Evolutionary conservation across 2,888 invertebrate species (phyloP), one percentile per base, ranked within the genome.

Genomic region (Zhuqinia jingwanae): DNA sequence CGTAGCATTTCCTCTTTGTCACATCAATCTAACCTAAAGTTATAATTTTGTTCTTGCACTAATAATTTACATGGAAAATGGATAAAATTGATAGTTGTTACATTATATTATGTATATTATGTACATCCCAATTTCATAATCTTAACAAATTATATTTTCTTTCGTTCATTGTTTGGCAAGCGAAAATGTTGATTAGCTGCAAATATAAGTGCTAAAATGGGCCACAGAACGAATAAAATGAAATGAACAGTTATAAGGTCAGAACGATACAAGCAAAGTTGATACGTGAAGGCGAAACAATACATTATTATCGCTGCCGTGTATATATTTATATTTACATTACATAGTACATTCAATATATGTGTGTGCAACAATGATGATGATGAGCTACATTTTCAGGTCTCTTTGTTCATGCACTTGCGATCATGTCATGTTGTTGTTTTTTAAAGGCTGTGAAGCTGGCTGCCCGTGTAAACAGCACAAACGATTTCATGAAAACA

Each of bases 171-270:
- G 25, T 22, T 22, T 11, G 25, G 11, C 65, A 65, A 50, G 13
- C 2, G 50, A 15, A 27, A 73, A 36, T 0, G 20, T 17, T 60
- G 56, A 17, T 25, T 36, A 36, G 36, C 36, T 42, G 63, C 27
- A 27, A 78, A 60, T 60, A 42, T n/a, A 11, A 25, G 17, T 36
- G 36, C 17, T 36, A 63, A 88, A 85, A 87, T 89, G 77, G 88
- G 88, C 56, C 89, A 88, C 47, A 87, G 85, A 88, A 89, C 86
- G 87, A 87, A 87, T 81, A 88, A 86, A 89, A 88, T 88, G 63
- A 83, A 84, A 89, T 86, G 73, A 89, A 89, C 89, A 89, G 89
- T 89, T 89, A 89, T 80, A 87, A 89, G 89, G 89, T 89, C 89
- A 89, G 79, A 77, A 80, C 80, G 85, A 85, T 83, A 63, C 53